Evolutionary conservation across 2,888 invertebrate species (phyloP).

Genomic region (Portevinia maculata): DNA sequence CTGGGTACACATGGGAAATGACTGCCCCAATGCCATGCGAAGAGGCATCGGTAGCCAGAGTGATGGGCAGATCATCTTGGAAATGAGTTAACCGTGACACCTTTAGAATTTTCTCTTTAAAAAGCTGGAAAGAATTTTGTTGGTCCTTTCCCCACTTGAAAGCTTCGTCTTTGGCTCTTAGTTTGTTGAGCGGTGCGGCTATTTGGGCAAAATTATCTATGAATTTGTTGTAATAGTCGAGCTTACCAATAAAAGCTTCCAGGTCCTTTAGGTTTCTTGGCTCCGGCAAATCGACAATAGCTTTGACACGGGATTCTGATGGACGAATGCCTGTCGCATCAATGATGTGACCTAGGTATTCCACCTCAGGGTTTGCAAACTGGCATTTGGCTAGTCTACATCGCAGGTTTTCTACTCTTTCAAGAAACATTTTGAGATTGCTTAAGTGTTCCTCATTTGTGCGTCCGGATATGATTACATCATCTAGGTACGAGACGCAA

Average conservation of each 20-base stretch:
- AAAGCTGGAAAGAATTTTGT: not conserved
- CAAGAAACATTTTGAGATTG: not conserved
- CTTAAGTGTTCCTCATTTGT: constrained; percentile 2
- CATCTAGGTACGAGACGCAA: too few species aligned
- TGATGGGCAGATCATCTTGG: too few species aligned
- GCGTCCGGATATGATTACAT: constrained; percentile 17
- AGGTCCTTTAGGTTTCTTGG: constrained; percentile 46
- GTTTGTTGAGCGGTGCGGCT: constrained; percentile 47
- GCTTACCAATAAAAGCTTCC: constrained; percentile 58
- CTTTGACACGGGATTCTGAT: constrained; percentile 18
- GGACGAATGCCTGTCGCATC: constrained; percentile 36
- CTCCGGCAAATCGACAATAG: constrained; percentile 14
- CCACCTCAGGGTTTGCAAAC: not conserved
- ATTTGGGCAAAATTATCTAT: constrained; percentile 49
- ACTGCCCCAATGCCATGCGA: too few species aligned
- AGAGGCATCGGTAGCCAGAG: too few species aligned
- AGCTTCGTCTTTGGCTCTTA: too few species aligned
- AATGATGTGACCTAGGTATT: constrained; percentile 33
- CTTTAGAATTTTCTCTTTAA: too few species aligned
- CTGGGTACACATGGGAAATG: too few species aligned
- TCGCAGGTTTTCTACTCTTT: not conserved
- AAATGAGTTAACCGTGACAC: too few species aligned
- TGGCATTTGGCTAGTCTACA: not conserved
- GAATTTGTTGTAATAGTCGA: constrained; percentile 72
- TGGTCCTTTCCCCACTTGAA: constrained; percentile 73